Evolutionary conservation across 2,113 vertebrate species (phyloP), one percentile per base, ranked within the genome.

Genomic region (Euleptes europaea): DNA sequence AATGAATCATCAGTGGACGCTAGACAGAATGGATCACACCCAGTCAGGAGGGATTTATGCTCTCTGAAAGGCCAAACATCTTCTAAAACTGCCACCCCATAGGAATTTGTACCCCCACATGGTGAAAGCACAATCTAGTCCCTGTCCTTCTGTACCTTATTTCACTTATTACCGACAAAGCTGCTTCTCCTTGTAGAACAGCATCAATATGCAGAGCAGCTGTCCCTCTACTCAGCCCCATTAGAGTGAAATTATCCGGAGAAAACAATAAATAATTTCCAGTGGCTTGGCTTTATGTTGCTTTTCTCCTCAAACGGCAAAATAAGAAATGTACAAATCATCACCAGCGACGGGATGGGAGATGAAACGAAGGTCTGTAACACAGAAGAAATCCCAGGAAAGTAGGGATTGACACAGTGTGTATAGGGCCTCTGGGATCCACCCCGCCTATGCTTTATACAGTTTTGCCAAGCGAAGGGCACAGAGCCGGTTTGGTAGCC

Each of bases 401-500:
- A 75, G 0, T 44, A 28, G 74, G 38, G 51, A 26, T 49, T 87
- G 74, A 66, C 1, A 33, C 49, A 72, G 28, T 17, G 1, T 7
- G 0, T 69, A 3, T 40, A 75, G 49, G 67, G 74, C 35, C 10
- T 75, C 70, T 81, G 76, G 44, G 72, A 77, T 85, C 76, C 19
- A 54, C 8, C 3, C 11, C 71, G 2, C 60, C 90, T 17, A 78
- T 17, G 0, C 2, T 83, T 44, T 7, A 1, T 77, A 33, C 49
- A 78, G 44, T 84, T 70, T 60, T 80, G 65, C 74, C 79, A 84
- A 84, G 71, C 51, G 66, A 92, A 89, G 60, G 71, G 73, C 71
- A 89, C 26, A 84, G 31, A 79, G 31, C 57, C 8, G 67, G 35
- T 79, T 83, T 51, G 80, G 23, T 63, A 83, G 69, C 51, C 84